Conservation (phyloP, 2,888 invertebrate species). For the Allolobophora icterica region DNA sequence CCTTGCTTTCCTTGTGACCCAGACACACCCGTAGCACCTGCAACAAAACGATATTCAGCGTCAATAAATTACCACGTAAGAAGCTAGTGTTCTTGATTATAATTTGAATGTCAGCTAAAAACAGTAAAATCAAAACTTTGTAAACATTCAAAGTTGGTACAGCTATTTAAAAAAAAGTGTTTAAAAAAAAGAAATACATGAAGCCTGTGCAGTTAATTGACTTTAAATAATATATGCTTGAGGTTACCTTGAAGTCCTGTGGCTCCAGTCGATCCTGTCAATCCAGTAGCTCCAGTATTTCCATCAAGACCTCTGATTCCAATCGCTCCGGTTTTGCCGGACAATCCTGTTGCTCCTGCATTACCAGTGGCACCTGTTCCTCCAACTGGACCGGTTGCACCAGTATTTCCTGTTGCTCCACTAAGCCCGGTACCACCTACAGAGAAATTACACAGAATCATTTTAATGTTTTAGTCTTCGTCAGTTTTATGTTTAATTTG, state of each 20-base stretch:
- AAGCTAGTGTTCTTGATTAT: too few species aligned
- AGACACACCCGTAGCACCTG: neutral
- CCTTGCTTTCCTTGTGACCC: slow-evolving; percentile 23
- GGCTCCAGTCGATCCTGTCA: neutral
- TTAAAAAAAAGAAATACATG: too few species aligned
- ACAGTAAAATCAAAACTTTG: neutral
- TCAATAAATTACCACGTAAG: neutral
- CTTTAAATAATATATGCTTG: fast-evolving
- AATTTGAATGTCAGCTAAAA: neutral
- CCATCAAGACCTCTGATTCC: neutral
- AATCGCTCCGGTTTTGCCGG: neutral
- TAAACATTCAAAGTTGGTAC: neutral
- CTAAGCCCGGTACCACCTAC: neutral
- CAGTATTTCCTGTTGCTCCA: neutral
- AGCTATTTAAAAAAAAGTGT: too few species aligned
- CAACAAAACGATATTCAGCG: neutral
- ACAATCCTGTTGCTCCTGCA: neutral
- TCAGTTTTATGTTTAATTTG: neutral
- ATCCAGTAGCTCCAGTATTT: slow-evolving; percentile 21
- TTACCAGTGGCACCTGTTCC: slow-evolving; percentile 13
- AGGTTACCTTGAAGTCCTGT: neutral
- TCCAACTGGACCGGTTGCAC: neutral
- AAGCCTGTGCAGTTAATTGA: neutral
- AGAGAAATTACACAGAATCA: neutral
- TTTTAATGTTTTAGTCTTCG: neutral